These are phyloP conservation scores for Azorinus chamasolen DNA, from an alignment of 2,888 invertebrate species.

Conservation along the genomic window DNA sequence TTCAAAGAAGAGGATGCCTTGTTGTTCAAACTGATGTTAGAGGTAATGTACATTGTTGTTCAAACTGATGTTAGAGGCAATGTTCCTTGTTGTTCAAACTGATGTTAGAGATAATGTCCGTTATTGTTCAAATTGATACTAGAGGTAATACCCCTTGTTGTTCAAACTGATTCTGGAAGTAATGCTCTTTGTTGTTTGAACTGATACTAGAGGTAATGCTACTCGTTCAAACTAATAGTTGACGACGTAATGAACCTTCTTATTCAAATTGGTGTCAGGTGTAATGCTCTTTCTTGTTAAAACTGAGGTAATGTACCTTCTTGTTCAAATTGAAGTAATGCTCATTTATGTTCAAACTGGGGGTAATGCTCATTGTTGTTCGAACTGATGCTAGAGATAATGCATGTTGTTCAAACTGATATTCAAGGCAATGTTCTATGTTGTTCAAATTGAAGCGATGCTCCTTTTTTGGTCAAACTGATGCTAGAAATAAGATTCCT, in stretches of 20 bases:
- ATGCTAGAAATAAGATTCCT: conserved; percentile 74
- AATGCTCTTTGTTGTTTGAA: too few species aligned
- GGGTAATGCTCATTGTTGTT: too few species aligned
- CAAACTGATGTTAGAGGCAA: conserved; percentile 72
- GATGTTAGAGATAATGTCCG: conserved; percentile 74
- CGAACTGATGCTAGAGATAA: neutral
- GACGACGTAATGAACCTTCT: too few species aligned
- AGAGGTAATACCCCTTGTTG: too few species aligned
- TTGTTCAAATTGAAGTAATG: too few species aligned
- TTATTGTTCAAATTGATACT: conserved; percentile 67
- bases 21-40: conserved; percentile 67
- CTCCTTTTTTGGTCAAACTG: conserved; percentile 63
- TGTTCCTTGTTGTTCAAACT: conserved; percentile 63
- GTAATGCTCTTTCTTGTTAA: too few species aligned
- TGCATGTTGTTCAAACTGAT: too few species aligned
- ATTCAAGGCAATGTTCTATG: too few species aligned
- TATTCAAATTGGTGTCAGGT: too few species aligned
- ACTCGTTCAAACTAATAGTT: neutral
- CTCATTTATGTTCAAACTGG: too few species aligned
- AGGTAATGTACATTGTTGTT: conserved; percentile 71
- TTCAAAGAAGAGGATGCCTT: conserved; percentile 73
- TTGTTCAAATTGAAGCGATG: conserved; percentile 71
- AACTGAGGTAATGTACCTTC: too few species aligned
- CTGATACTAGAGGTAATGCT: neutral
- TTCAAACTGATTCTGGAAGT: neutral